Base-by-base conservation (phyloP, 1,140 invertebrate species). In the Acromyrmex heyeri region DNA sequence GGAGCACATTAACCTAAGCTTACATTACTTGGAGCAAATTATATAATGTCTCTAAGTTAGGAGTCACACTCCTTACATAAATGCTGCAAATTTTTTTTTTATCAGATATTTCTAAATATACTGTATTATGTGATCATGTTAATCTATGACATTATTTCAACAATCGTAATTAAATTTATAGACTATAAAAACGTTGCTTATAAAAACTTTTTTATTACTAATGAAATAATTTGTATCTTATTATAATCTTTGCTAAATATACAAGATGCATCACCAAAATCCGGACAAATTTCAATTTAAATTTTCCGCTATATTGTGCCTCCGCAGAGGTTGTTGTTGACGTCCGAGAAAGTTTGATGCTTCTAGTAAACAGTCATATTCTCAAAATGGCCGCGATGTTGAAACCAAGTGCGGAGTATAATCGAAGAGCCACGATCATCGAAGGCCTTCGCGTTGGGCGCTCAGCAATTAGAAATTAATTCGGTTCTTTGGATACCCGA, bases 11-110 rank as follows among this genome's bases (percentile, higher is more conserved):
- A 97, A 97, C 91, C 93, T 97, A 73, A 97, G 97, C 59, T 93
- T 97, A 21, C 97, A 97, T 94, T 97, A 96, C 93, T 88, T 97
- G 86, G 96, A 97, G 92, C 96, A 97, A 95, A 97, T 97, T 69
- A 97, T 44, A 10, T 97, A 88, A 95, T 97, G 30, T 96, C 96
- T 62, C 92, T 97, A 86, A 95, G 96, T 88, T 96, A 97, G 82
- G 95, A 96, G 87, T 88, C 97, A 97, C 93, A 96, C 97, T 78
- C 97, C 97, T 21, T 97, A 97, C 92, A 34, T 55, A 94, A 96
- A 87, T 92, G 61, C 48, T 81, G 12, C 16, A 55, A 75, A 75
- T 65, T 30, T 27, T 38, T 79, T 48, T 48, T 53, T 62, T 24
- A 53, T 6, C 6, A 7, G 65, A 65, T 24, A 50, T 24, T n/a